Evolutionary conservation across 2,113 vertebrate species (phyloP).

Genomic region (Neodontobutis hainanensis): DNA sequence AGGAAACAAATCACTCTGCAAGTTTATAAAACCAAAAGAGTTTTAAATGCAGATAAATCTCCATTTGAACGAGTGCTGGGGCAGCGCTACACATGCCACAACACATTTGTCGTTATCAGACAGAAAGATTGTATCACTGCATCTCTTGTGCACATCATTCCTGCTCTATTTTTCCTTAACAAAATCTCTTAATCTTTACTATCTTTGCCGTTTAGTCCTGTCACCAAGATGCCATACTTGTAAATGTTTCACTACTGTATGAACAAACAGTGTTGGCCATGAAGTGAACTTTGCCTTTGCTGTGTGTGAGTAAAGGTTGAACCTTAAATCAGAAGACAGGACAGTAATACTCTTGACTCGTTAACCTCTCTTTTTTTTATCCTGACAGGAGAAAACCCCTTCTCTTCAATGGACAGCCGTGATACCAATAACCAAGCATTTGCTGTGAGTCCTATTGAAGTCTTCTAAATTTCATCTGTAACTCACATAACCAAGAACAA

Average conservation of each 20-base stretch:
- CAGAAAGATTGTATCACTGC: conserved; percentile 17
- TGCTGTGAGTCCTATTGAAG: conserved; percentile 29
- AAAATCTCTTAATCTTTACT: no score
- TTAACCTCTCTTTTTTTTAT: no score
- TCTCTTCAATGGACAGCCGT: background rate
- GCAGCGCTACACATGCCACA: background rate
- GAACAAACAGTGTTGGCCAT: no score
- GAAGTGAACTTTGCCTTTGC: conserved; percentile 8
- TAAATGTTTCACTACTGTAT: no score
- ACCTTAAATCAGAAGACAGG: background rate
- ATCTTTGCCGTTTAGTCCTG: conserved; percentile 21
- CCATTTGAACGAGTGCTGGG: background rate
- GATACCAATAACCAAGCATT: conserved; percentile 29
- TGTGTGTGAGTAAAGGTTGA: background rate
- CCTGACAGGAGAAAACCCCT: background rate
- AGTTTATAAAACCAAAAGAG: background rate
- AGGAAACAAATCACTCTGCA: conserved; percentile 20
- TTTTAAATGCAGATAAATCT: background rate
- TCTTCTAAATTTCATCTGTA: background rate
- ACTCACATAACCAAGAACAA: no score
- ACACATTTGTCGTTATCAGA: conserved; percentile 15
- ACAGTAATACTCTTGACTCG: background rate
- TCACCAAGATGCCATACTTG: background rate
- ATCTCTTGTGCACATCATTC: background rate
- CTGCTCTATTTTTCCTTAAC: conserved; percentile 8